Evolutionary conservation across 2,888 invertebrate species (phyloP).

Genomic region (Leucania comma): DNA sequence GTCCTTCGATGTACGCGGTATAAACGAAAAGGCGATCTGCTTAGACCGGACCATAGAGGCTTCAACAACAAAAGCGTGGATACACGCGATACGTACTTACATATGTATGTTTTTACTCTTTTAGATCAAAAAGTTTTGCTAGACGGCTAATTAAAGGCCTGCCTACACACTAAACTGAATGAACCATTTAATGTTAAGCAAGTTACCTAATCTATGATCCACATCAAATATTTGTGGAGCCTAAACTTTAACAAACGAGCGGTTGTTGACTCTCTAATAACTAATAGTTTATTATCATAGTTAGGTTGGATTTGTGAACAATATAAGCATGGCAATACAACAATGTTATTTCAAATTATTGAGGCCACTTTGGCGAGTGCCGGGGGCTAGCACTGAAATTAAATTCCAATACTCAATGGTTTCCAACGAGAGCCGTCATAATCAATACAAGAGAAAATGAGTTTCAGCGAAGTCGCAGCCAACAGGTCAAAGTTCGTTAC

Average conservation of each 20-base stretch:
- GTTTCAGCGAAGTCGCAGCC: constrained; percentile 54
- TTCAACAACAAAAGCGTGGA: too few species aligned
- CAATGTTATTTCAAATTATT: constrained; percentile 66
- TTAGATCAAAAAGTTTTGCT: background rate
- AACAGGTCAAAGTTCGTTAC: constrained; percentile 56
- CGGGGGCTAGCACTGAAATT: constrained; percentile 65
- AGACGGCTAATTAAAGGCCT: background rate
- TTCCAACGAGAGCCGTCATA: constrained; percentile 66
- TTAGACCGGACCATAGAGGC: too few species aligned
- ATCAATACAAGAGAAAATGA: constrained; percentile 70
- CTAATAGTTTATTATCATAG: constrained; percentile 47
- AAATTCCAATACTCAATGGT: constrained; percentile 71
- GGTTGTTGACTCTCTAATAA: constrained; percentile 50
- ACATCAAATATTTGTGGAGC: constrained; percentile 37
- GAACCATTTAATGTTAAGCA: constrained; percentile 11
- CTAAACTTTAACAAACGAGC: constrained; percentile 36
- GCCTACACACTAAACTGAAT: background rate
- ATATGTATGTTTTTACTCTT: background rate
- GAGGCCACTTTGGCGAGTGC: constrained; percentile 55
- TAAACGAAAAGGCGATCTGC: too few species aligned
- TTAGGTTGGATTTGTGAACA: constrained; percentile 44
- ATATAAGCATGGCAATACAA: constrained; percentile 35
- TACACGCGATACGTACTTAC: too few species aligned
- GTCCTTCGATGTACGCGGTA: too few species aligned
- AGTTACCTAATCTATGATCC: constrained; percentile 18